Evolutionary conservation across 2,113 vertebrate genomes (phyloP).

Genomic region (Xenus cinereus): DNA sequence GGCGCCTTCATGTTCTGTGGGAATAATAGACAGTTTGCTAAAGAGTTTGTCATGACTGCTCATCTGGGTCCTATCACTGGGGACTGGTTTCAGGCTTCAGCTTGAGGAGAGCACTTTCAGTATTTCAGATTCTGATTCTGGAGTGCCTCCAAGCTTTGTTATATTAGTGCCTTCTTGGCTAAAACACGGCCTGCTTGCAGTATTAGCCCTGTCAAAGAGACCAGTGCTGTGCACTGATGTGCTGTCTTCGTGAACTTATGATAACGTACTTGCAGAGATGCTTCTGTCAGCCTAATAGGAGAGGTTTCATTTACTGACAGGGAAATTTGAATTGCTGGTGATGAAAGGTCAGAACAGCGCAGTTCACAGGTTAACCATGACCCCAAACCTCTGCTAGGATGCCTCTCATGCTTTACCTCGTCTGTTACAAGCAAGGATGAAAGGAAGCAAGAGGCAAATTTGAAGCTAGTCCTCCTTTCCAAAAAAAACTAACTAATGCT

Average conservation of each 20-base stretch:
- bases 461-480: not conserved
- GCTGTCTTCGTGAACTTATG: not conserved
- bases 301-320: not conserved
- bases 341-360: not conserved
- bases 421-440: not conserved
- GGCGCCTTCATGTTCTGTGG: not conserved
- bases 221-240: not conserved
- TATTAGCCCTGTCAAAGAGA: not conserved
- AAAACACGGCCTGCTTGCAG: not conserved
- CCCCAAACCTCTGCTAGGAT: not conserved
- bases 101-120: not conserved
- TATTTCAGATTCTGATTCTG: not conserved
- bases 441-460: not conserved
- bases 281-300: not conserved
- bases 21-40: not conserved
- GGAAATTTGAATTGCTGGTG: not conserved
- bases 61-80: not conserved
- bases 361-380: not conserved
- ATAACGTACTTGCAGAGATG: not conserved
- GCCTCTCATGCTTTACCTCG: not conserved
- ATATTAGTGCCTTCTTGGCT: not conserved
- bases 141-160: not conserved
- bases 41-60: not conserved
- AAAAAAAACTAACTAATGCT: not conserved
- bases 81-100: not conserved